phyloP scores from a whole-genome alignment of 2,113 vertebrate species.

The Archilochus colubris region DNA sequence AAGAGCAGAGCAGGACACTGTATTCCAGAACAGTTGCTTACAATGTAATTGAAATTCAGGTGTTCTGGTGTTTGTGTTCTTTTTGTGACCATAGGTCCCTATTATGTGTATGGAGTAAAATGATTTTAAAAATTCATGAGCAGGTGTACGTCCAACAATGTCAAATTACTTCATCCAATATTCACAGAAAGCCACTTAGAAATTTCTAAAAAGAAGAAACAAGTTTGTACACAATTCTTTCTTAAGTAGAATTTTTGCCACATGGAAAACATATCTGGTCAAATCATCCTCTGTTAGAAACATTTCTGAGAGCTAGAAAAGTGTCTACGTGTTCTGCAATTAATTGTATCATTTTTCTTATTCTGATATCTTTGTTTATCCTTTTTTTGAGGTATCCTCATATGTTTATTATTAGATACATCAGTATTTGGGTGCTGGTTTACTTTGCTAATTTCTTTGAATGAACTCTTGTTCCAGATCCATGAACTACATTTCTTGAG shows the following conservation, averaged over 20 bases:
- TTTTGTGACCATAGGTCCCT: neutral
- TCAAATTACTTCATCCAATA: neutral
- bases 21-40: neutral
- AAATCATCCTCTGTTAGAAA: neutral
- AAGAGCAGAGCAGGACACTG: neutral
- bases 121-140: neutral
- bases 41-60: neutral
- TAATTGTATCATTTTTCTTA: neutral
- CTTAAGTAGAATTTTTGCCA: neutral
- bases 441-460: neutral
- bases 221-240: neutral
- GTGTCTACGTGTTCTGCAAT: neutral
- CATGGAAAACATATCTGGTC: neutral
- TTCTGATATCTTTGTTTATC: neutral
- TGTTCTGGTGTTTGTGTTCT: neutral
- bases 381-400: neutral
- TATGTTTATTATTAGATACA: neutral
- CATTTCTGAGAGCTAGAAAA: neutral
- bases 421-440: neutral
- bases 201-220: neutral
- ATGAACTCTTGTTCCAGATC: neutral
- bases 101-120: neutral
- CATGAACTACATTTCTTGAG: neutral
- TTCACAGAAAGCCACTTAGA: neutral
- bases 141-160: neutral